phyloP scores from a whole-genome alignment of 2,888 invertebrate species.

The Plutella xylostella region DNA sequence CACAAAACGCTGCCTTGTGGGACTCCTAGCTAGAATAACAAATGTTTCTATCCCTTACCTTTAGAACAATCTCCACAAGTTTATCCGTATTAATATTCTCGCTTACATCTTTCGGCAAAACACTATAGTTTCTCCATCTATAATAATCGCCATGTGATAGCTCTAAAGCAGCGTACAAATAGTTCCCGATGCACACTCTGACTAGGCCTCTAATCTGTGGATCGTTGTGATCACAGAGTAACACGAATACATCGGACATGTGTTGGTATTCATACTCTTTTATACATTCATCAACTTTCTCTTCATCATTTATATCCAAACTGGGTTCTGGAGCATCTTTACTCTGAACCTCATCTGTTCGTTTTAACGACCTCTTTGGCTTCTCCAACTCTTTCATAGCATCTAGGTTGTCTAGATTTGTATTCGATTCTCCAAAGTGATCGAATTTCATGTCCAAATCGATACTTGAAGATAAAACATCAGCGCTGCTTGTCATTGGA shows the following conservation, averaged over 20 bases:
- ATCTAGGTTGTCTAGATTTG: slow-evolving; percentile 40
- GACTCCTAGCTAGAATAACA: too few species aligned
- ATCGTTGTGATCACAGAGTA: slow-evolving; percentile 79
- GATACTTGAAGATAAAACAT: slow-evolving; percentile 45
- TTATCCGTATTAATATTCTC: slow-evolving; percentile 50
- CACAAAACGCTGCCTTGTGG: too few species aligned
- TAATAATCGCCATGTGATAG: slow-evolving; percentile 67
- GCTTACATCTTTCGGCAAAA: slow-evolving; percentile 43
- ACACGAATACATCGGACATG: slow-evolving; percentile 75
- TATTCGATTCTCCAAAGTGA: slow-evolving; percentile 68
- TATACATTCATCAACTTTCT: background rate
- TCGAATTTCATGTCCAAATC: slow-evolving; percentile 74
- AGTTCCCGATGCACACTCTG: slow-evolving; percentile 75
- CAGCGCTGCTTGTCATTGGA: slow-evolving; percentile 56
- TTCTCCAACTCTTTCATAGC: slow-evolving; percentile 24
- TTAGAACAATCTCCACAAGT: slow-evolving; percentile 63
- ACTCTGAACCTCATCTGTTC: slow-evolving; percentile 32
- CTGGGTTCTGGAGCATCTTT: slow-evolving; percentile 27
- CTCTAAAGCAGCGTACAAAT: slow-evolving; percentile 72
- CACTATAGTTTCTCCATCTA: slow-evolving; percentile 51
- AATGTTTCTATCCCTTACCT: too few species aligned
- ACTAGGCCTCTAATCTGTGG: slow-evolving; percentile 84
- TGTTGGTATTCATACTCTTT: slow-evolving; percentile 63
- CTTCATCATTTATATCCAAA: too few species aligned
- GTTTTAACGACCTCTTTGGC: slow-evolving; percentile 28